Percentiles rank a stretch among this genome's conserved stretches.
These are phyloP conservation scores for Anoplopoma fimbria DNA, from an alignment of 2,113 vertebrate species.

Conservation along the genomic window DNA sequence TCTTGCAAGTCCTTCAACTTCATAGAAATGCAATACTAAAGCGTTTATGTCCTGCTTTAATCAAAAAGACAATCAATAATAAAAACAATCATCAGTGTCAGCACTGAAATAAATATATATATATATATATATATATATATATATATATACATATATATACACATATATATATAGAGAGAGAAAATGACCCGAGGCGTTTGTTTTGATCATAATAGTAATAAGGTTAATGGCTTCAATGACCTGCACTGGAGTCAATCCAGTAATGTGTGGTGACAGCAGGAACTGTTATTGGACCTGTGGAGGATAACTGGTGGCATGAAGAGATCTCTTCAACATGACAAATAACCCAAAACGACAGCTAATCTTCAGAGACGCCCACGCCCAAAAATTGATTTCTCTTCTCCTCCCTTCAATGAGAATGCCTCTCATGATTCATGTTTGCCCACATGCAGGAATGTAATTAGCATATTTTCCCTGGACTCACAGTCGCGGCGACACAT, in stretches of 20 bases:
- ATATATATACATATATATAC: too few relatives aligned
- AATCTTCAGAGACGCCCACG: conserved; percentile 65
- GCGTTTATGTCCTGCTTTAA: not conserved
- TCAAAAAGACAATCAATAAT: not conserved
- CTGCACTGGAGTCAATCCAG: conserved; percentile 24
- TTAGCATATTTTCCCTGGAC: conserved; percentile 65
- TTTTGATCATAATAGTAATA: conserved; percentile 23
- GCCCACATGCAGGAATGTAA: conserved; percentile 63
- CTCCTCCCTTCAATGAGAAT: conserved; percentile 75
- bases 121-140: too few relatives aligned
- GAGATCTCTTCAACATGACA: conserved; percentile 54
- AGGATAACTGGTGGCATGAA: conserved; percentile 49
- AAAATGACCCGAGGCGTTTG: conserved; percentile 16
- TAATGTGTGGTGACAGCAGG: conserved; percentile 38
- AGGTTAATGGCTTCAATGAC: conserved; percentile 33
- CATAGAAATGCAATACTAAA: not conserved
- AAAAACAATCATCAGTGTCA: not conserved
- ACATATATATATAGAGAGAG: too few relatives aligned
- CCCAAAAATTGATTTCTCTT: conserved; percentile 77
- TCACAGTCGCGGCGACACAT: conserved; percentile 33
- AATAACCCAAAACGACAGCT: conserved; percentile 50
- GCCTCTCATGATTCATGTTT: conserved; percentile 79
- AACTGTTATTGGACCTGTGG: conserved; percentile 33
- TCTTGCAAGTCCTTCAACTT: not conserved
- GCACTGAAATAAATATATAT: not conserved